phyloP scores from a whole-genome alignment of 2,797 vertebrate species.

The Intellagama lesueurii region DNA sequence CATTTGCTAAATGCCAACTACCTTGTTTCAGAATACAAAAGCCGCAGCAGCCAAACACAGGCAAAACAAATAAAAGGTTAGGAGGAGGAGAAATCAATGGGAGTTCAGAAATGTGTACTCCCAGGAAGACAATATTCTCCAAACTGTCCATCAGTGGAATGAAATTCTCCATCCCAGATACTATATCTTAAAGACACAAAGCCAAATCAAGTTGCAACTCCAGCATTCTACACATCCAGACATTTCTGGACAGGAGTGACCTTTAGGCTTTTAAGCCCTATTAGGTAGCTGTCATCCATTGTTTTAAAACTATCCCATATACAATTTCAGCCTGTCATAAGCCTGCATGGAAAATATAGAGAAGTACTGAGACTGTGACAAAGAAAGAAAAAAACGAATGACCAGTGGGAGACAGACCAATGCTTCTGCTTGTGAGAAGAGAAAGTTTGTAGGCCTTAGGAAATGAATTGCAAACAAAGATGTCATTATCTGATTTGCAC shows the following conservation, averaged over 20 bases:
- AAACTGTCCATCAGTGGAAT: constrained; percentile 30
- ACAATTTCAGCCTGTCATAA: neutral
- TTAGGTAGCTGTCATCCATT: neutral
- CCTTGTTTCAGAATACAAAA: constrained; percentile 64
- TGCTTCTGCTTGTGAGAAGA: neutral
- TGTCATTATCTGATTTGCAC: neutral
- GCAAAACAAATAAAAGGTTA: constrained; percentile 74
- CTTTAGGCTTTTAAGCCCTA: neutral
- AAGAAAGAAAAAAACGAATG: neutral
- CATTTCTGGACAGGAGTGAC: neutral
- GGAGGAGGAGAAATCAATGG: constrained; percentile 56
- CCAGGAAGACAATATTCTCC: constrained; percentile 10
- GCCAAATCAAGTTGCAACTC: constrained; percentile 10
- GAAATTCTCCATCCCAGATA: constrained; percentile 10
- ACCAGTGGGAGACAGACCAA: neutral
- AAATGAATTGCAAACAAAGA: neutral
- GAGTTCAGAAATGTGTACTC: constrained; percentile 32
- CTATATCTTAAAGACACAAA: constrained; percentile 18
- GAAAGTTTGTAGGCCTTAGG: neutral
- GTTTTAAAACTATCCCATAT: neutral
- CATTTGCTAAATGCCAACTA: constrained; percentile 71
- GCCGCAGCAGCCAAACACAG: constrained; percentile 47
- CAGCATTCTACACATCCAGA: constrained; percentile 9
- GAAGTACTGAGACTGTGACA: neutral
- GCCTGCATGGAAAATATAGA: neutral